A percentile compares a stretch with the other conserved stretches of the same genome.
Evolutionary conservation across 2,797 vertebrate genomes (phyloP).

Genomic region (Aythya fuligula): DNA sequence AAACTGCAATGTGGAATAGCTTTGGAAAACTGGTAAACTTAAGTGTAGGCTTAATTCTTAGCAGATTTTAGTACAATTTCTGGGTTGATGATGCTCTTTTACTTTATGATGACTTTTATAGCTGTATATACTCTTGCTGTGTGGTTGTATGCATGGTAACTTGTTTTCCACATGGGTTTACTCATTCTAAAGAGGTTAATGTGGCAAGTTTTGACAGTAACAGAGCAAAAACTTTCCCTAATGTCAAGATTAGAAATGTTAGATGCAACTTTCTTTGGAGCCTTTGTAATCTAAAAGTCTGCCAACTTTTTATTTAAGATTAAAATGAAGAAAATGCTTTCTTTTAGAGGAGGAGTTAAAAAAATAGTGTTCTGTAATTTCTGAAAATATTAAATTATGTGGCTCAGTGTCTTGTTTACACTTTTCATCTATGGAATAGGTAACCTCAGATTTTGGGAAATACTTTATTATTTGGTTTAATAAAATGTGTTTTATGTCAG

Average conservation of each 20-base stretch:
- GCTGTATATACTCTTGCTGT: neutral
- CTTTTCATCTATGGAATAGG: neutral
- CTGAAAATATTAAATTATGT: neutral
- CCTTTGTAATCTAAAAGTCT: neutral
- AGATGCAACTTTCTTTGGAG: neutral
- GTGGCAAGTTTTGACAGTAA: too few species aligned
- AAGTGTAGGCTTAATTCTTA: neutral
- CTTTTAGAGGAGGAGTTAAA: neutral
- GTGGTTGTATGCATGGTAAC: neutral
- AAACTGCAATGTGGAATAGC: neutral
- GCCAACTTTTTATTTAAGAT: neutral
- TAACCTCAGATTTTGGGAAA: neutral
- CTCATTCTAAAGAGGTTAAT: neutral
- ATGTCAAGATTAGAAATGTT: neutral
- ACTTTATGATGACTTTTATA: neutral
- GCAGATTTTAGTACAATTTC: neutral
- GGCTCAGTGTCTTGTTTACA: neutral
- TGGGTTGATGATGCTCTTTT: neutral
- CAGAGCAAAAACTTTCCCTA: neutral
- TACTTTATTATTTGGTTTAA: neutral
- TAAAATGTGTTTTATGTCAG: neutral
- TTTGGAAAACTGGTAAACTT: neutral
- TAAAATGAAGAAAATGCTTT: neutral
- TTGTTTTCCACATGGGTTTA: neutral
- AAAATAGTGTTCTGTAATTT: neutral